Evolutionary conservation across 2,888 invertebrate species (phyloP).

Genomic region (Lysandra bellargus): DNA sequence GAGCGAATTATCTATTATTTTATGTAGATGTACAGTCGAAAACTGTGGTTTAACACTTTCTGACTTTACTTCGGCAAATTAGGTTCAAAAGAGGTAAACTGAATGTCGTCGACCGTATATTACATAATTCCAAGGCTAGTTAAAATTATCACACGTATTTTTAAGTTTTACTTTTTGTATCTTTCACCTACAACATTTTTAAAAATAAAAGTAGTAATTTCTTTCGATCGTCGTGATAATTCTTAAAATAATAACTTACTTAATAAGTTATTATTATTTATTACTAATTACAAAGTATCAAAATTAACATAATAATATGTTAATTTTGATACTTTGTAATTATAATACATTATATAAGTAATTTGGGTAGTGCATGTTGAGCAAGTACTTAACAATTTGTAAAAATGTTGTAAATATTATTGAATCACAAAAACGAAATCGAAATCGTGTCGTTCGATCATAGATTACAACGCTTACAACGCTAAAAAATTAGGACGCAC

Average conservation of each 20-base stretch:
- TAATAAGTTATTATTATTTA: too few relatives aligned
- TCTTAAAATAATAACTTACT: neutral
- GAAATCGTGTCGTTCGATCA: neutral
- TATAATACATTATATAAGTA: neutral
- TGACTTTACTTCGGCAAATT: neutral
- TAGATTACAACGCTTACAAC: neutral
- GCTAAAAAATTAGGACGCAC: constrained; percentile 4
- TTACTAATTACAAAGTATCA: too few relatives aligned
- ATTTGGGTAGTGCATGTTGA: neutral
- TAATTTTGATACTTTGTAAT: neutral
- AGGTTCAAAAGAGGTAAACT: neutral
- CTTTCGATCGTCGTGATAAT: neutral
- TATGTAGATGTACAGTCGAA: neutral
- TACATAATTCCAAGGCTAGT: neutral
- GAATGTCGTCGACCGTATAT: too few relatives aligned
- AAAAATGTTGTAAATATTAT: constrained; percentile 5
- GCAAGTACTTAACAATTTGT: neutral
- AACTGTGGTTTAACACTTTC: neutral
- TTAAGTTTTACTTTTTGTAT: neutral
- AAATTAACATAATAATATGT: neutral
- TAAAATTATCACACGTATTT: neutral
- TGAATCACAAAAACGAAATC: neutral
- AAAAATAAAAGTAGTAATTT: neutral
- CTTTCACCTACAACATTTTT: too few relatives aligned
- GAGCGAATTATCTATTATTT: constrained; percentile 13